A percentile compares a stretch with the other conserved stretches of the same genome.
Evolutionary conservation across 2,113 vertebrate species (phyloP).

Genomic region (Steatornis caripensis): DNA sequence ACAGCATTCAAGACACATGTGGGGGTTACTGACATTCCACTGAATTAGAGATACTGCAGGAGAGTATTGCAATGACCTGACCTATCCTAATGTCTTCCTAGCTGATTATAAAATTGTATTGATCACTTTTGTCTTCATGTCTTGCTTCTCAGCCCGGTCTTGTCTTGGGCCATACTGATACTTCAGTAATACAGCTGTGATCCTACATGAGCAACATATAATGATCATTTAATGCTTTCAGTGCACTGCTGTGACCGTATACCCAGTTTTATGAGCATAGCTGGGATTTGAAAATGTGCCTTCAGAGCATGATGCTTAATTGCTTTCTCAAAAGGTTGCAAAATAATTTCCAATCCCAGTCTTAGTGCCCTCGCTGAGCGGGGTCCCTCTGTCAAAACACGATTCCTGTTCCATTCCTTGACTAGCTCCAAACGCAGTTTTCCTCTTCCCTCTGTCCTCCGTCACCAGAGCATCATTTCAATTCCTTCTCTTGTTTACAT

Average conservation of each 20-base stretch:
- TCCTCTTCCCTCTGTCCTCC: background rate
- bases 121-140: background rate
- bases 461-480: slow-evolving; percentile 1
- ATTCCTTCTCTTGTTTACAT: slow-evolving; percentile 23
- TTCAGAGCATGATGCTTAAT: slow-evolving; percentile 11
- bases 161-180: background rate
- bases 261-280: background rate
- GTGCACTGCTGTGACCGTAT: background rate
- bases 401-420: background rate
- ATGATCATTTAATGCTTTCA: background rate
- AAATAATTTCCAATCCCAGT: background rate
- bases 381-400: background rate
- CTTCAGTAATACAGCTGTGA: background rate
- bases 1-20: accelerated
- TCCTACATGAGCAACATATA: background rate
- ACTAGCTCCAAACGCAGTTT: background rate
- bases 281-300: background rate
- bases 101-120: background rate
- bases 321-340: slow-evolving; percentile 5
- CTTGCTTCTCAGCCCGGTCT: background rate
- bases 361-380: background rate
- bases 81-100: background rate
- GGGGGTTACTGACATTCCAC: background rate
- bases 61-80: background rate
- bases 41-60: background rate